These are phyloP conservation scores for Coleophora flavipennella DNA, from an alignment of 2,888 invertebrate species.

Conservation along the genomic window DNA sequence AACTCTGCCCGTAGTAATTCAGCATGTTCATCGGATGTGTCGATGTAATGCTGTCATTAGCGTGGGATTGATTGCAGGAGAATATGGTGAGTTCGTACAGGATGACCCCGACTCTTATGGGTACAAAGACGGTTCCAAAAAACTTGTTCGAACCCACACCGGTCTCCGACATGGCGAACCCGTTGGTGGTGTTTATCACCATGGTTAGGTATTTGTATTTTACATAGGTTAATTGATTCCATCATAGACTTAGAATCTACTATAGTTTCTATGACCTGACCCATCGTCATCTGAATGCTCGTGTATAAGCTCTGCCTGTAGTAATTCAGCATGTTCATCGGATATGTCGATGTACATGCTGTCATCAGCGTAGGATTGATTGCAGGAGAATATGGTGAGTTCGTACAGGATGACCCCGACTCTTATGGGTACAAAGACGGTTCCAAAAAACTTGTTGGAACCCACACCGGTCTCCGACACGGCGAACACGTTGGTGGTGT, in stretches of 20 bases:
- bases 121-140: slow-evolving; percentile 37
- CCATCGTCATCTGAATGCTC: too few species aligned
- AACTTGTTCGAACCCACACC: slow-evolving; percentile 41
- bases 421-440: slow-evolving; percentile 36
- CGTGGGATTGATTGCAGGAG: slow-evolving; percentile 33
- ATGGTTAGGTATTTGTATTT: slow-evolving; percentile 42
- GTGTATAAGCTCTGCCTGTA: too few species aligned
- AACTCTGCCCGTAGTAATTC: too few species aligned
- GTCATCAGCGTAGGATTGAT: neutral
- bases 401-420: slow-evolving; percentile 35
- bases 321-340: too few species aligned
- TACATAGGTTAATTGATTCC: too few species aligned
- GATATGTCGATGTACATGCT: too few species aligned
- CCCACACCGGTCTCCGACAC: slow-evolving; percentile 41
- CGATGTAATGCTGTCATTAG: too few species aligned
- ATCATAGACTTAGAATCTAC: too few species aligned
- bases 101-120: slow-evolving; percentile 30
- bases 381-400: slow-evolving; percentile 39
- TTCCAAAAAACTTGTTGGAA: slow-evolving; percentile 31
- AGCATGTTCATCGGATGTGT: too few species aligned
- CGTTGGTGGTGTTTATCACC: slow-evolving; percentile 47
- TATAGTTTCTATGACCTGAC: too few species aligned
- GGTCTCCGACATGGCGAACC: slow-evolving; percentile 31
- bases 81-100: slow-evolving; percentile 40
- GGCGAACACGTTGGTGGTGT: slow-evolving; percentile 43